Conservation (phyloP, 1,140 invertebrate species). For the Phymorhynchus buccinoides region DNA sequence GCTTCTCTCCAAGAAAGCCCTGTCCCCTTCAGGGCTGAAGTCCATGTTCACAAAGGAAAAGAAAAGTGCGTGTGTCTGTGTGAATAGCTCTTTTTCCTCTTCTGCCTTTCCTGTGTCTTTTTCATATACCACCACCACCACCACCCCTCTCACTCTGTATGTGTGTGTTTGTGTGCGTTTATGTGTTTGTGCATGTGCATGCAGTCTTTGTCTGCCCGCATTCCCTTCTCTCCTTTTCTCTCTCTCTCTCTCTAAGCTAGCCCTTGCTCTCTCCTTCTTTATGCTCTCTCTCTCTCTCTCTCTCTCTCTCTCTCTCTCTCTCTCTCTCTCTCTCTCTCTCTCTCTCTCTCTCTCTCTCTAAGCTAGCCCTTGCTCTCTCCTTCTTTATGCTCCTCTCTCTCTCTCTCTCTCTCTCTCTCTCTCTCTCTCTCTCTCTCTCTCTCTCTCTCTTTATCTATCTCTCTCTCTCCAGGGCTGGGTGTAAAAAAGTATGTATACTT, state of each 20-base stretch:
- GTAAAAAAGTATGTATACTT: too few species aligned
- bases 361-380: too few species aligned
- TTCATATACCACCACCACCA: background rate
- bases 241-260: too few species aligned
- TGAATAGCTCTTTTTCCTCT: background rate
- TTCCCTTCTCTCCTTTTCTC: background rate
- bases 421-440: slow-evolving; percentile 4
- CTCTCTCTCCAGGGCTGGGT: too few species aligned
- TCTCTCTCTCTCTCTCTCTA: too few species aligned
- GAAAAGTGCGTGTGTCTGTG: background rate
- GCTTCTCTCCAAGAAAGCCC: background rate
- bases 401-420: background rate
- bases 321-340: too few species aligned
- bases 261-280: too few species aligned
- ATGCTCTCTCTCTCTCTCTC: too few species aligned
- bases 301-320: background rate
- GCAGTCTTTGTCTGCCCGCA: background rate
- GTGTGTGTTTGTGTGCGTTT: background rate
- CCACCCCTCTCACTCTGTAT: background rate
- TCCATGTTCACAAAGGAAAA: background rate
- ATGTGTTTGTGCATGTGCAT: background rate
- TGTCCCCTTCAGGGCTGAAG: background rate
- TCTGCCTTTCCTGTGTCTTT: background rate
- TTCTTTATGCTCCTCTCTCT: background rate
- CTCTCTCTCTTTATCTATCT: too few species aligned